Evolutionary conservation across 2,888 invertebrate genomes (phyloP), one percentile per base, ranked within the genome.

Genomic region (Agrotis clavis): DNA sequence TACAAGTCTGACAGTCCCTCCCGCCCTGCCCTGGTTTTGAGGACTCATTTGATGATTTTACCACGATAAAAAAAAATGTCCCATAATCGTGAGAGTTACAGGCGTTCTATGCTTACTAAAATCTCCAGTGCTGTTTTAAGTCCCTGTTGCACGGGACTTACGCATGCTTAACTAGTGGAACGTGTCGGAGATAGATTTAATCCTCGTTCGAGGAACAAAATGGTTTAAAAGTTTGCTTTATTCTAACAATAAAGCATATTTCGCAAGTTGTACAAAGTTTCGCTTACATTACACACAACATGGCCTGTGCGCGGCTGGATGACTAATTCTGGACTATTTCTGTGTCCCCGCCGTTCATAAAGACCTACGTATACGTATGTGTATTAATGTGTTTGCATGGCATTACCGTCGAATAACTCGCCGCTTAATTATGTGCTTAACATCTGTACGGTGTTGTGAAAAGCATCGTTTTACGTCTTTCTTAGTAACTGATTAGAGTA

Each of bases 311-410:
- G 71, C 78, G 74, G 72, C 77, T 79, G 77, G 87, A 87, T 93
- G 92, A 93, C 92, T 92, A 93, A 93, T 83, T 87, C 87, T 87
- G 82, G 82, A 91, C 90, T 92, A 92, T 92, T 92, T 90, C 88
- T 90, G 92, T 87, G 86, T 85, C 81, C 86, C 83, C 85, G 74
- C 79, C 81, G 76, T 85, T 77, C 75, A 81, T 80, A 79, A 80
- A 77, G 78, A 69, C 67, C 67, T 70, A 73, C 74, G 68, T 72
- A 63, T 67, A 74, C 14, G 25, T 64, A 61, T 72, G 59, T 77
- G 53, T 73, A 67, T 53, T 68, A 68, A 78, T 82, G 81, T 81
- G 80, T 79, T 74, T 74, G 78, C 74, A 73, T 79, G 75, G 79
- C 72, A 83, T 82, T 84, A 68, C 78, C 74, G 71, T 66, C 71